Evolutionary conservation across 2,113 vertebrate genomes (phyloP), one percentile per base, ranked within the genome.

Genomic region (Melanerpes formicivorus): DNA sequence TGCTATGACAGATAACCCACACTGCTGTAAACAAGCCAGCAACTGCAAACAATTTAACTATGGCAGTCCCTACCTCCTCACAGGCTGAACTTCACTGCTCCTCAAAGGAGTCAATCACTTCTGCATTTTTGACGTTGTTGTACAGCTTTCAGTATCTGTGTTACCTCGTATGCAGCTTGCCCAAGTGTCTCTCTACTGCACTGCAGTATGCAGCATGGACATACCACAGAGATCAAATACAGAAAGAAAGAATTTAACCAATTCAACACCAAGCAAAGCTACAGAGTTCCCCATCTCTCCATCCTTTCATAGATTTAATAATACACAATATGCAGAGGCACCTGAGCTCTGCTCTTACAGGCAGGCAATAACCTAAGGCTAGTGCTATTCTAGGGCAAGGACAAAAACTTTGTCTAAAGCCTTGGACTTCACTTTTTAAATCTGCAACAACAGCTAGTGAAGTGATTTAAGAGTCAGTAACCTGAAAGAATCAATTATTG

Each of bases 201-300:
- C 77, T 93, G 84, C 91, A 93, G 84, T 75, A 88, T 67, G 80
- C 72, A 88, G 80, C 69, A 48, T 29, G 67, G 84, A 75, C 63
- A 48, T 66, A 79, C 54, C 77, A 86, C 58, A 63, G 80, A 79
- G 58, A 79, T 44, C 74, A 87, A 89, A 73, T 19, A 66, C 18
- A 18, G 80, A 82, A 67, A 40, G 42, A 42, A 85, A 77, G 59
- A 66, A 88, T 59, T 82, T 72, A 92, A 92, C 80, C 46, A 75
- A 6, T 54, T n/a, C 9, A 2, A 71, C 48, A 71, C 48, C 76
- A 79, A 78, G 59, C 25, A 75, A 79, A 79, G 34, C 40, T 55
- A 55, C 22, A 50, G n/a, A 8, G 25, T 19, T 85, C 71, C 87
- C 63, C 2, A 1, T 3, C 5, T 62, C 58, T 78, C 48, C n/a